Evolutionary conservation across 2,888 invertebrate species (phyloP).

Genomic region (Troides oblongomaculatus): DNA sequence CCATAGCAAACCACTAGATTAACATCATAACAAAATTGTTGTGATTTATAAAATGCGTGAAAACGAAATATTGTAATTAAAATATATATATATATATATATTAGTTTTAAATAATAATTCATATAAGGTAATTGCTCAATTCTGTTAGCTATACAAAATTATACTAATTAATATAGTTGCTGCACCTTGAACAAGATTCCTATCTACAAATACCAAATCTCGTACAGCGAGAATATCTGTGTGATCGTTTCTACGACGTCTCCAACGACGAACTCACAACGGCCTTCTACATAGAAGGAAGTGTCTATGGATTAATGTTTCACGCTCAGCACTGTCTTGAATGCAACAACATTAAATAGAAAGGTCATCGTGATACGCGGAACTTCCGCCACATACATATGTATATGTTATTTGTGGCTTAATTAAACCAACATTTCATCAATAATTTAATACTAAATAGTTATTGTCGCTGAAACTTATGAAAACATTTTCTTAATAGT

Average conservation of each 20-base stretch:
- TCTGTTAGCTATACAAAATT: neutral
- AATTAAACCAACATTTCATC: neutral
- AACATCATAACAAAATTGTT: no score
- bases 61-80: no score
- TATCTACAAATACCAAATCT: conserved; percentile 15
- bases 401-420: neutral
- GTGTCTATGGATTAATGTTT: conserved; percentile 19
- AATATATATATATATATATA: no score
- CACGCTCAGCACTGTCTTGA: conserved; percentile 15
- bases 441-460: neutral
- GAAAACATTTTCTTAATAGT: no score
- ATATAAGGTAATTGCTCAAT: neutral
- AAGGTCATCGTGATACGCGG: conserved; percentile 21
- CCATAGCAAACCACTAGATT: no score
- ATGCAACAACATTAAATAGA: conserved; percentile 21
- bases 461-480: no score
- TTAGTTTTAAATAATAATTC: neutral
- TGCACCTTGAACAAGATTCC: conserved; percentile 12
- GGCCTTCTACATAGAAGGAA: conserved; percentile 26
- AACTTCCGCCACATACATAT: conserved; percentile 19
- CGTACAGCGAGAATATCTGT: conserved; percentile 6
- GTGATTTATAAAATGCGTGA: no score
- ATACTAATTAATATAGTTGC: neutral
- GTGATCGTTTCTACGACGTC: conserved; percentile 18
- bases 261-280: conserved; percentile 9